Percentiles rank a stretch among this genome's conserved stretches.
phyloP scores from a whole-genome alignment of 2,888 invertebrate species.

The Entomobrya proxima region DNA sequence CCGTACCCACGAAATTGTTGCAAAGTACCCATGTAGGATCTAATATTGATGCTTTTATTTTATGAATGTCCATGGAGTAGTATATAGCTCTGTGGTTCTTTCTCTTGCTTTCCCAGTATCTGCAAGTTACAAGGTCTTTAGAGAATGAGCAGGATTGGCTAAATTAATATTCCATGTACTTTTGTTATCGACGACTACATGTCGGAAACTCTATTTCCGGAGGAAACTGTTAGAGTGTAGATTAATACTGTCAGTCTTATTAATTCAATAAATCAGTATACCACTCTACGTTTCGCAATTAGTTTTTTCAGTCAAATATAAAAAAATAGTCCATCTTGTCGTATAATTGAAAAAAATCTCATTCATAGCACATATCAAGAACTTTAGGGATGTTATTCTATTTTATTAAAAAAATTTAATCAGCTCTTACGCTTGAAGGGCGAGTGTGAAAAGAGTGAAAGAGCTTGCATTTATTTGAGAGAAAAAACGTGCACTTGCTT shows the following conservation, averaged over 20 bases:
- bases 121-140: not conserved
- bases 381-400: no score
- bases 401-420: no score
- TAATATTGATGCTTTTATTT: no score
- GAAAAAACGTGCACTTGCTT: no score
- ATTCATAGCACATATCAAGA: no score
- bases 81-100: not conserved
- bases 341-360: no score
- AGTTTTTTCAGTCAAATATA: not conserved
- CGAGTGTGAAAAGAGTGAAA: no score
- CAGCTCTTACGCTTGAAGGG: no score
- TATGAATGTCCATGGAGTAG: not conserved
- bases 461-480: no score
- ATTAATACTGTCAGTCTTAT: conserved; percentile 52
- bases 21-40: not conserved
- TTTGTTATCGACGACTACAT: not conserved
- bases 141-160: not conserved
- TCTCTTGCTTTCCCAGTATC: not conserved
- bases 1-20: conserved; percentile 33
- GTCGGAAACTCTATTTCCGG: conserved; percentile 40
- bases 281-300: not conserved
- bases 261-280: conserved; percentile 61
- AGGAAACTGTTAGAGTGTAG: conserved; percentile 42
- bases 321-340: no score
- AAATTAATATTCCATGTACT: not conserved